Base-by-base conservation (phyloP, 1,140 invertebrate genomes). In the Ceratina japonica region DNA sequence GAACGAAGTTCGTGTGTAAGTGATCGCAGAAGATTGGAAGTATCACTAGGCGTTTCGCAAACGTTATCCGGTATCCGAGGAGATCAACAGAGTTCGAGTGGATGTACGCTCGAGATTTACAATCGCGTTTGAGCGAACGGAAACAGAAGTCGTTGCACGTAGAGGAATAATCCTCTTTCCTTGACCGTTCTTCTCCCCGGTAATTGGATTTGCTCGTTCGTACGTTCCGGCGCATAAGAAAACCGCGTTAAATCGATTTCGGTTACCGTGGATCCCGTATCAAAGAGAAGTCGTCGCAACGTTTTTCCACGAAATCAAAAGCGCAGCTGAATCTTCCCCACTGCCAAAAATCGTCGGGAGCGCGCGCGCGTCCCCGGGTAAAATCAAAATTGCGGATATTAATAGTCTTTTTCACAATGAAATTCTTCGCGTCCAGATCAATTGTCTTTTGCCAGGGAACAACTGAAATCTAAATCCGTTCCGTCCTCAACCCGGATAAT, bases 161-260 rank as follows among this genome's bases (percentile, higher is more conserved):
- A 58, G 61, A 44, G 56, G 66, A 84, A 79, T 84, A 84, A 84
- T 84, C 81, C 77, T 71, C 73, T 84, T 84, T 84, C 18, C 82
- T 84, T 84, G 83, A 84, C 81, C 81, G 77, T 51, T 80, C 64
- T 71, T 83, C 78, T 77, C 73, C 56, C 69, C 62, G 66, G 58
- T 74, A 83, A 85, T 85, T 68, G 82, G 82, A 84, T 85, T 85
- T 81, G 78, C 58, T 64, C 65, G 68, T 69, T 77, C 54, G 58
- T 68, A 77, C 74, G 74, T 84, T 83, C 75, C 75, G 73, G 65
- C 56, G 70, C 80, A 70, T 79, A 80, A 69, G 82, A 78, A 44
- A 63, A 80, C 51, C 44, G 22, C 49, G 62, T 62, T 80, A 75
- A 80, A 80, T 84, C 82, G 83, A 84, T 80, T 84, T 71, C 72